These are phyloP conservation scores for Lepisosteus osseus DNA, from an alignment of 2,113 vertebrate species.

Conservation along the genomic window DNA sequence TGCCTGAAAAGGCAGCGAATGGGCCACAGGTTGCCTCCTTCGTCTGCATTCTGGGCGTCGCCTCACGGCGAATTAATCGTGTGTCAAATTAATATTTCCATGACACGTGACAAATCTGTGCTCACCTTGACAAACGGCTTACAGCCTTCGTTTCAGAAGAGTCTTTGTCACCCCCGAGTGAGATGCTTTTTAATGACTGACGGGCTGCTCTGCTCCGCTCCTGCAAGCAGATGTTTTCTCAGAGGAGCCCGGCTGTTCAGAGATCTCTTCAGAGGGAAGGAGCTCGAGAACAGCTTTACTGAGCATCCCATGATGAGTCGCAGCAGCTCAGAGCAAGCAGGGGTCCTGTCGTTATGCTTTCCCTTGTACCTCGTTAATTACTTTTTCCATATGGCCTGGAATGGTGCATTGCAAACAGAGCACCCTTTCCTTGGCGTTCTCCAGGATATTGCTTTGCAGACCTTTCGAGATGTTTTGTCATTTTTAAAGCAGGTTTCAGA, in stretches of 20 bases:
- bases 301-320: not conserved
- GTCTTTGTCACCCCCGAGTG: not conserved
- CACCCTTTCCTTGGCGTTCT: no score
- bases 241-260: not conserved
- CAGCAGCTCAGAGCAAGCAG: not conserved
- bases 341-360: not conserved
- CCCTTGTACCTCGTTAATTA: conserved; percentile 2
- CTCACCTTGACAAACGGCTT: not conserved
- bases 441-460: no score
- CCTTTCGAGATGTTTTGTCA: no score
- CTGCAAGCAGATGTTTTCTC: conserved; percentile 17
- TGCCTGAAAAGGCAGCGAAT: no score
- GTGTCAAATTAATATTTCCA: not conserved
- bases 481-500: no score
- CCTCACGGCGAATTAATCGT: no score
- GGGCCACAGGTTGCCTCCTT: no score
- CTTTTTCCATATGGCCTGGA: not conserved
- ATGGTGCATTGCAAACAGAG: no score
- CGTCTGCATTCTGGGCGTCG: not conserved
- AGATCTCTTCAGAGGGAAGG: not conserved
- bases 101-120: not conserved
- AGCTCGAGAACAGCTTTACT: not conserved
- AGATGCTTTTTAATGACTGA: conserved; percentile 14
- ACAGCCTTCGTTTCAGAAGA: not conserved
- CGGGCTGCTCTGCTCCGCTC: not conserved